These are phyloP conservation scores for Urocyon cinereoargenteus DNA, from an alignment of 2,797 vertebrate species.

Conservation along the genomic window DNA sequence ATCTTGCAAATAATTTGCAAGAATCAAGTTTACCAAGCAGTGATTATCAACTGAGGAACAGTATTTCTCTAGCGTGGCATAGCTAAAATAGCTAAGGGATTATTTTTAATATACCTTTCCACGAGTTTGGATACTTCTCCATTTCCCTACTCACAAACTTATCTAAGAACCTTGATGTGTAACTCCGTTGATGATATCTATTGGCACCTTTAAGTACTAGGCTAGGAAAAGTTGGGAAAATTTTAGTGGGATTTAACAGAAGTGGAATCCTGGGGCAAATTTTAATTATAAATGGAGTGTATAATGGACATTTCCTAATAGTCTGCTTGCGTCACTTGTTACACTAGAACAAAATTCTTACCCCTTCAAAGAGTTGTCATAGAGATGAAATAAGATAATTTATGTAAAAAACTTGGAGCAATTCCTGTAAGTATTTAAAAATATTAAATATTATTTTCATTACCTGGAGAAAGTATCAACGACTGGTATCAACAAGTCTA, in stretches of 20 bases:
- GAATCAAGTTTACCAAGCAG: neutral
- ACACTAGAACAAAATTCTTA: neutral
- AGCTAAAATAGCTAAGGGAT: neutral
- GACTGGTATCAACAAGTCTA: neutral
- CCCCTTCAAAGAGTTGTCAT: neutral
- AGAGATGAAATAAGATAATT: conserved; percentile 1
- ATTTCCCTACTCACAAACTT: neutral
- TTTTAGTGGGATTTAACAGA: neutral
- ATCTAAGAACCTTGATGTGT: neutral
- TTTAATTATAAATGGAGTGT: neutral
- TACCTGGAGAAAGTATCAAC: neutral
- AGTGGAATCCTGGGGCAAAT: neutral
- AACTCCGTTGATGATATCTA: neutral
- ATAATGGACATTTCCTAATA: neutral
- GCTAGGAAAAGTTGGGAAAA: neutral
- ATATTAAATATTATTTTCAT: conserved; percentile 27
- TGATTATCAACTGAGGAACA: neutral
- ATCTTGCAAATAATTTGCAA: neutral
- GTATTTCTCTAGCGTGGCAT: neutral
- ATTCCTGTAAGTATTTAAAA: neutral
- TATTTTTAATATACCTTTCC: neutral
- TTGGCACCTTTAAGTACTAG: neutral
- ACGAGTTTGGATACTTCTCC: neutral
- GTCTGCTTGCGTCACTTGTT: neutral
- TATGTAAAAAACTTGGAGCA: neutral